Evolutionary conservation across 2,888 invertebrate genomes (phyloP).

Genomic region (Endomychus coccineus): DNA sequence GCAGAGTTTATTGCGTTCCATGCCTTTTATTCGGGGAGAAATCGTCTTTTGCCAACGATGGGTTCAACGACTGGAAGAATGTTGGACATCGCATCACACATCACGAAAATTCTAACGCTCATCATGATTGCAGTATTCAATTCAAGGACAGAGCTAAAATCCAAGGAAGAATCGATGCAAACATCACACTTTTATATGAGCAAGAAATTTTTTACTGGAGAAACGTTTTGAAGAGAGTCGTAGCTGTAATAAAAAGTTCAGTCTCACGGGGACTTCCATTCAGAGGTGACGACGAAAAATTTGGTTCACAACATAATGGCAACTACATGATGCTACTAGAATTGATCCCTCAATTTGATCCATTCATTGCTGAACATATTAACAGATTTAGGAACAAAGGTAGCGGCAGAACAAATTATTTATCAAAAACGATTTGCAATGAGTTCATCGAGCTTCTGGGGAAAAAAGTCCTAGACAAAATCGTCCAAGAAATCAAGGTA

Average conservation of each 20-base stretch:
- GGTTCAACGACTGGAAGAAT: conserved; percentile 1
- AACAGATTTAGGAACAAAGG: conserved; percentile 1
- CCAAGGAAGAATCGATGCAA: conserved; percentile 13
- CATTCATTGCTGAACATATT: conserved; percentile 29
- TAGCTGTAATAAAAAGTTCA: conserved; percentile 18
- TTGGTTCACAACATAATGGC: conserved; percentile 25
- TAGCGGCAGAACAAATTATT: conserved; percentile 1
- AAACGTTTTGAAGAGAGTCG: conserved; percentile 26
- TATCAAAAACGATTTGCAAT: not conserved
- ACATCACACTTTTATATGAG: conserved; percentile 10
- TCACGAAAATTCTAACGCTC: conserved; percentile 3
- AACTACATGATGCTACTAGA: conserved; percentile 30
- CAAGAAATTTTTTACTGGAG: conserved; percentile 25
- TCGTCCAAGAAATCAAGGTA: too few relatives aligned
- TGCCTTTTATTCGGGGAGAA: not conserved
- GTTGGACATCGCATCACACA: not conserved
- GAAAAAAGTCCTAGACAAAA: not conserved
- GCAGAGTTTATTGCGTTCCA: not conserved
- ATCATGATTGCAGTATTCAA: conserved; percentile 1
- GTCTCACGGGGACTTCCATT: conserved; percentile 20
- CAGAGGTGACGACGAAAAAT: conserved; percentile 23
- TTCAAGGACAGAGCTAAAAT: not conserved
- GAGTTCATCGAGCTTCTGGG: not conserved
- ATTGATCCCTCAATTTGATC: conserved; percentile 29
- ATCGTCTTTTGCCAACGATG: not conserved